Evolutionary conservation across 2,113 vertebrate species (phyloP), one percentile per base, ranked within the genome.

Genomic region (Psittacula cyanocephala): DNA sequence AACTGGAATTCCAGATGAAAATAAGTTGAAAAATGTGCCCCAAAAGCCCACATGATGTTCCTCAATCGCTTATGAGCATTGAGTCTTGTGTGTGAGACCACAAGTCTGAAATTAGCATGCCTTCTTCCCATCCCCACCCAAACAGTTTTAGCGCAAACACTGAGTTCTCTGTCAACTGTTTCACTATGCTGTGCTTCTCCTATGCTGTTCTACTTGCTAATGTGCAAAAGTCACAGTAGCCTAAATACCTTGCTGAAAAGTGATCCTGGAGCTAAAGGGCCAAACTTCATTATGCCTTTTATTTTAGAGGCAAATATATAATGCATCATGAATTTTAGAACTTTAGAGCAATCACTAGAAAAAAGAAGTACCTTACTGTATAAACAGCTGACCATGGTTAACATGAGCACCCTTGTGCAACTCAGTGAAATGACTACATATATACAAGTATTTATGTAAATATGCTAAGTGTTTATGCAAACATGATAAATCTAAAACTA

Each of bases 121-220:
- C 8, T 71, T 80, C n/a, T 7, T 71, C 24, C 16, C 5, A 10
- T 35, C 9, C 35, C 8, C 41, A 31, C 15, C 17, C 18, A 83
- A 55, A 79, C 7, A 6, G 2, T 10, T 41, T 25, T 1, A 0
- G 17, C 13, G 23, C 22, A 37, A 81, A 39, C 35, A 46, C 5
- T 3, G 6, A 65, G 2, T 12, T 17, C 7, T 37, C 19, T n/a
- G 7, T 15, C 8, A 37, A 5, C 35, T 37, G 1, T 76, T 94
- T 59, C 33, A 41, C 7, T 64, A 2, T 18, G 22, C 6, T 8
- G 43, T 68, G 31, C 6, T 59, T 37, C 39, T 86, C 11, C n/a
- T 35, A 9, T 46, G 17, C 17, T 50, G 8, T 37, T 65, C 25
- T 69, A 28, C 43, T 37, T 88, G 15, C 13, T 76, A 41, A 41